Base-by-base conservation (phyloP, 37 sponge, comb jelly and placozoan genomes). In the Aplysina aerophoba region DNA sequence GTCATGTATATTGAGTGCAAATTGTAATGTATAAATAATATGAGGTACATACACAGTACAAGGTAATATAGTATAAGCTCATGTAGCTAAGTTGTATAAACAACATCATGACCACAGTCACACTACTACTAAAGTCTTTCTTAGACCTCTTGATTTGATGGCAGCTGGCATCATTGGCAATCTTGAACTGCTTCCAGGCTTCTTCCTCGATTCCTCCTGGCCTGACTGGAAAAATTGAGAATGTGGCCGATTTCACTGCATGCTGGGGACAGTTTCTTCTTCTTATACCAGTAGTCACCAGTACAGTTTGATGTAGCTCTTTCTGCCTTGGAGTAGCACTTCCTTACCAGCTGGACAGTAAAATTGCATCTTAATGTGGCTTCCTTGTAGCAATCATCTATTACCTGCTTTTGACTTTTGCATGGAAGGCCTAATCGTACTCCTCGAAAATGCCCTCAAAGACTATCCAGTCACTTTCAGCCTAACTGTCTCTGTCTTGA, bases 241-340 rank as follows among this genome's bases (percentile, higher is more conserved):
- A 75, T 6, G 12, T 8, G 15, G 78, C 78, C 6, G 0, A 5
- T 25, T 75, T 75, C 53, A 75, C 78, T 36, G 78, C 78, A 6
- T 40, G 6, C 22, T 19, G 53, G 78, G 13, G 78, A 75, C 54
- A 75, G 37, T 21, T 36, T 75, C 37, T 75, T 75, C 41, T 75
- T 75, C 44, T 36, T 36, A 50, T 75, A 75, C 2, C 78, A 24
- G 53, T 75, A 54, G 14, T 75, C 78, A 41, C 78, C 78, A 40
- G 78, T 53, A 75, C 78, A 75, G 22, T 75, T 75, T 21, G 78
- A 75, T 40, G 53, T 75, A 24, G 78, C 78, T 25, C 78, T 21
- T 11, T 75, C 78, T 4, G 11, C 8, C 50, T 21, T 24, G 25
- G 78, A 75, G 22, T 75, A 75, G 21, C 54, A 15, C 25, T n/a